Evolutionary conservation across 92 coral and sea anemone species (phyloP), one percentile per base, ranked within the genome.

Genomic region (Actinernus sp.): DNA sequence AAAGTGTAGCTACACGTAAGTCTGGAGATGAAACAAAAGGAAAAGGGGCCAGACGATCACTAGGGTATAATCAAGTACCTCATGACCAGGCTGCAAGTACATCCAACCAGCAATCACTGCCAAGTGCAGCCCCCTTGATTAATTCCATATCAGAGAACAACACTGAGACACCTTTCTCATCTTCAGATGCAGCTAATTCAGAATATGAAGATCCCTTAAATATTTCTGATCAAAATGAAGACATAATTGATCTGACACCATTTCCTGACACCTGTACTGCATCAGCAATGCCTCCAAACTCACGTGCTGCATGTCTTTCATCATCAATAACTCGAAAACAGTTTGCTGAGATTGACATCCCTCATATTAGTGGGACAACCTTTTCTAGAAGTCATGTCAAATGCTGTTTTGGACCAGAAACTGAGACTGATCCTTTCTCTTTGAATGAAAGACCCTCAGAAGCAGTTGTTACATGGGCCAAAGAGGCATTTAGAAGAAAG

Each of bases 391-490:
- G 0, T 39, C 24, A 1, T 30, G 21, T 62, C 25, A 34, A 6
- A 2, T 9, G 12, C 3, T 23, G 30, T 19, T 62, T 33, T 44
- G 38, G 34, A 7, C 33, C 55, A 9, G 6, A 22, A 14, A 1
- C 11, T 2, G 54, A 62, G 1, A 44, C 55, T 10, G 55, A 62
- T 6, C 69, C 69, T 0, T 12, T 62, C 11, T 1, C 53, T 25
- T 26, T 62, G 1, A 1, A 10, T 13, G 57, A 3, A 26, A 41
- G 69, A 27, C 69, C 69, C 2, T 20, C 69, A 0, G 55, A 62
- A 26, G 37, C 1, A 33, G 69, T 41, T 2, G 69, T 62, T 0
- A 31, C 0, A 28, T 3, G 0, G 34, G 69, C 69, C 18, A 36
- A 62, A 14, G 37, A 62, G 0, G 55, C 20, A 17, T 25, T 62